Conservation (phyloP, 2,797 vertebrate species). For the Dryobates pubescens region DNA sequence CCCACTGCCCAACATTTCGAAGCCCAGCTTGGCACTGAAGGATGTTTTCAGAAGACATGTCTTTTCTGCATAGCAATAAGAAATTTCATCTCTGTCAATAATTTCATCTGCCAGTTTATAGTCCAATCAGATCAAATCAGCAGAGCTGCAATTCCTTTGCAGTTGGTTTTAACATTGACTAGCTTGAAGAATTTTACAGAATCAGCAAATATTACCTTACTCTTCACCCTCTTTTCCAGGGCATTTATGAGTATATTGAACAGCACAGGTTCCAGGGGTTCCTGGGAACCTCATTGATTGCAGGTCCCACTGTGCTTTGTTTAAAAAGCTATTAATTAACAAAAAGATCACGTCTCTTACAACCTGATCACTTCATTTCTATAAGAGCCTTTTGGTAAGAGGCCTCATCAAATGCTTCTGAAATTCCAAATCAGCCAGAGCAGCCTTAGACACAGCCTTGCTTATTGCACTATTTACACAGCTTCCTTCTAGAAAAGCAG, state of each 20-base stretch:
- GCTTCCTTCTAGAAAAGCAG: not conserved
- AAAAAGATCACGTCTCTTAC: not conserved
- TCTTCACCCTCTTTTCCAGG: not conserved
- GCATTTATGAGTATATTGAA: not conserved
- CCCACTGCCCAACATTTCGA: not conserved
- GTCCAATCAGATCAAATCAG: not conserved
- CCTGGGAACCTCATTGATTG: not conserved
- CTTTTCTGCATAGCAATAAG: not conserved
- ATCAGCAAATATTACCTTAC: not conserved
- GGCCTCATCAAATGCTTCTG: not conserved
- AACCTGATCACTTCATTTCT: not conserved
- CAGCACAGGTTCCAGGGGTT: not conserved
- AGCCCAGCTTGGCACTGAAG: not conserved
- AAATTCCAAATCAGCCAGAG: not conserved
- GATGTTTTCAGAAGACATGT: not conserved
- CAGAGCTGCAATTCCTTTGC: not conserved
- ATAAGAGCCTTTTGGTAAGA: not conserved
- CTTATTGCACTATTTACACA: not conserved
- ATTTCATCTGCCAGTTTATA: not conserved
- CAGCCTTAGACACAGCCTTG: not conserved
- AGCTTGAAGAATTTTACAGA: not conserved
- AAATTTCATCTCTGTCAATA: not conserved
- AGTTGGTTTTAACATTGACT: not conserved
- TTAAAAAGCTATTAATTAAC: slow-evolving; percentile 19
- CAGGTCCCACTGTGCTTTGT: not conserved